phyloP scores from a whole-genome alignment of 2,797 vertebrate species.

The Setipinna tenuifilis region DNA sequence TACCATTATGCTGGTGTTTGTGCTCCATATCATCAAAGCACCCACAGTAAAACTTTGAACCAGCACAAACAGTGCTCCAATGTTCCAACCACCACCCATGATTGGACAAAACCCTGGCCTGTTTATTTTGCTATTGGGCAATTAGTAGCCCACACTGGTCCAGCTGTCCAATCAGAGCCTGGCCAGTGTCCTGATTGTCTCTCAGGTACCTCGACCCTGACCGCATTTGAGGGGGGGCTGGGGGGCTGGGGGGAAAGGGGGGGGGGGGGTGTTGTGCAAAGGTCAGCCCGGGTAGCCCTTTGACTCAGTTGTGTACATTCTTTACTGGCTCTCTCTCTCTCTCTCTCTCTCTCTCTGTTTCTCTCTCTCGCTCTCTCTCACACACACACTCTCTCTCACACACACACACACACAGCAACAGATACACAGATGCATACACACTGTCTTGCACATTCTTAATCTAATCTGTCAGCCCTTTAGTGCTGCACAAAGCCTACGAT shows the following conservation, averaged over 20 bases:
- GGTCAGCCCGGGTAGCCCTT: not conserved
- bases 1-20: not conserved
- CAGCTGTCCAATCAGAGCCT: not conserved
- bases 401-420: too few relatives aligned
- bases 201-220: not conserved
- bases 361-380: too few relatives aligned
- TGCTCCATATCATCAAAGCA: not conserved
- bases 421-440: too few relatives aligned
- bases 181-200: not conserved
- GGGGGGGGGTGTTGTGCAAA: not conserved
- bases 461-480: not conserved
- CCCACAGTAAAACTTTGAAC: not conserved
- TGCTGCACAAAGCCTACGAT: too few relatives aligned
- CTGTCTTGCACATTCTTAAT: not conserved
- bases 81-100: not conserved
- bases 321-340: too few relatives aligned
- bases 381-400: too few relatives aligned
- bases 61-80: not conserved
- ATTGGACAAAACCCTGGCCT: not conserved
- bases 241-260: not conserved
- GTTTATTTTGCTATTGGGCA: not conserved
- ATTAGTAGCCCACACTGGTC: not conserved
- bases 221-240: not conserved
- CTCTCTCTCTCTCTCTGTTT: too few relatives aligned
- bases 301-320: not conserved